Base-by-base conservation (phyloP, 2,888 invertebrate genomes). In the Zaprionus lineosus region DNA sequence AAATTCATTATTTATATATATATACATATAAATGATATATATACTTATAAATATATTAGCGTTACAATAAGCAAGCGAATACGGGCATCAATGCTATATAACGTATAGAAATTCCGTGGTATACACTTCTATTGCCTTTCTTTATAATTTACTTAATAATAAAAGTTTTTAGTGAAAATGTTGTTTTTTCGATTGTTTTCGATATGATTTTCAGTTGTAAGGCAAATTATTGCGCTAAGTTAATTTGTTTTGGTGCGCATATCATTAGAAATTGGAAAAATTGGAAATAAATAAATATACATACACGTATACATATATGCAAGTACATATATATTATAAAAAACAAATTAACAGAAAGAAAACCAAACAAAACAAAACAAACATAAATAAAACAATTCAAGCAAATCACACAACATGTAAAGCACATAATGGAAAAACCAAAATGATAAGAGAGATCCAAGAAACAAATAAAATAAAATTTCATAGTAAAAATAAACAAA, bases 141-240 rank as follows among this genome's bases (percentile, higher is more conserved):
- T 66, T 82, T 84, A 78, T 78, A 15, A 78, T 84, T 78, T 84
- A 78, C 70, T 57, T 66, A 70, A n/a, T n/a, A 84, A 78, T 84
- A 84, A 74, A 81, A 53, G 44, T 62, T 65, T 64, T 56, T 84
- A 63, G 74, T 62, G 57, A 64, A 56, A 56, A 58, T 50, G 31
- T 40, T 40, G 2, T 29, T 46, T 48, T 56, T 63, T n/a, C n/a
- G n/a, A n/a, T n/a, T 28, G 33, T 26, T 46, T 64, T 28, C 12
- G 12, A 62, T 61, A 29, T 7, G 8, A 34, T 61, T 69, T 52
- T 62, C 18, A 33, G 46, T 67, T 55, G 26, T 55, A 41, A 39
- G 21, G 29, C 41, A 43, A 50, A 41, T 57, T 51, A 48, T 36
- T 46, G 82, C 84, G 82, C 82, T 67, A 40, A 67, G 57, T 84